Base-by-base conservation (phyloP, 2,888 invertebrate genomes). In the Meteorus cinctellus region DNA sequence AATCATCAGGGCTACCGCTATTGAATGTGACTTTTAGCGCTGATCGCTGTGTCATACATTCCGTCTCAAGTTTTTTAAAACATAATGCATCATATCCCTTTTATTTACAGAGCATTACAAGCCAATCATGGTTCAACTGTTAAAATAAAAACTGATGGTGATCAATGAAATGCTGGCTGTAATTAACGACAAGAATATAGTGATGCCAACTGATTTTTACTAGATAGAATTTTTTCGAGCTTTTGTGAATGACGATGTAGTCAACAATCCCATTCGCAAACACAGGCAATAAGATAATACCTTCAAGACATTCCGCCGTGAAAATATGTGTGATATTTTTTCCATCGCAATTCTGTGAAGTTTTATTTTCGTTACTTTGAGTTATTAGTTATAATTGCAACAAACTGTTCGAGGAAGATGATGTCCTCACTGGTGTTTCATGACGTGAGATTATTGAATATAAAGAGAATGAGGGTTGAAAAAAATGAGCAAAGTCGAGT, bases 1-100 rank as follows among this genome's bases (percentile, higher is more conserved):
- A 71, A 60, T 34, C n/a, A 27, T 59, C 36, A 36, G 36, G 36
- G 65, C 36, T 36, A 36, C 65, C 24, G 55, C 19, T 4, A 65
- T 34, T 19, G 65, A 34, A 65, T 65, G 65, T 34, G 65, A 60
- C 71, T n/a, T 24, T 24, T 55, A 62, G 69, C 45, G n/a, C 34
- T 70, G 19, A 34, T 34, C 41, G 59, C 34, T 62, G 59, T 34
- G 65, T 36, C 65, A 65, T 36, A 59, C 55, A 71, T 71, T 71
- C 71, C 71, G 71, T 71, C 71, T 71, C 29, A 71, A 60, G 27
- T 71, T 71, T 71, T 62, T 71, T 71, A 71, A 71, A 60, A 62
- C 27, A 62, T 41, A 48, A 29, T n/a, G 8, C 24, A 31, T 59
- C 34, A 59, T 70, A n/a, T 70, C 41, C 41, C 66, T 41, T 27